Base-by-base conservation (phyloP, 2,888 invertebrate genomes). In the Eustalomyia histrio region DNA sequence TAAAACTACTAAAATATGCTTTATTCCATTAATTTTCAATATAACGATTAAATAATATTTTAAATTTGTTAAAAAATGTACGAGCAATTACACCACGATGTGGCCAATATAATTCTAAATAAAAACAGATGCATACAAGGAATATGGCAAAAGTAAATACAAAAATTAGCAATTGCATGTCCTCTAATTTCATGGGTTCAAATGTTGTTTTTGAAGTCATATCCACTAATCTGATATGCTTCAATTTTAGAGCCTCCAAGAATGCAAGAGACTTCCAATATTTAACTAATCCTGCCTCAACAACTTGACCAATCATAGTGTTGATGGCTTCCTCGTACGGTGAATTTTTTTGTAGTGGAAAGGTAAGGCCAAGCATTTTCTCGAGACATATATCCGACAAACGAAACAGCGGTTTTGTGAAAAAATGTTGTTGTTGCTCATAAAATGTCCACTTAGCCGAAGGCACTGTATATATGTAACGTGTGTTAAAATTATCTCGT, bases 391-490 rank as follows among this genome's bases (percentile, higher is more conserved):
- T 64, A 9, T 81, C 33, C 0, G 83, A 69, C 2, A 76, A 60
- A 8, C 84, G 84, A 61, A 83, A 84, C 8, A 81, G 12, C 6
- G 83, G 83, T 9, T 61, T 76, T 6, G 73, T 35, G 33, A 84
- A 83, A 9, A 78, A 63, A 18, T 79, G 82, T 50, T 85, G 85
- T 29, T 83, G 83, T n/a, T 84, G 79, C 21, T 80, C 33, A 24
- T 80, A 78, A 0, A 79, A 68, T 17, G 53, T 39, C 83, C 83
- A 83, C 35, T 82, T 80, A 0, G 68, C 24, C 8, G 67, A 71
- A n/a, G 80, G 80, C 16, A 85, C 83, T 17, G 82, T 65, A 58
- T 83, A 85, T 3, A 79, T 78, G 64, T 78, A 85, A 14, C 68
- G 79, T 0, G 69, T 84, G 35, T 83, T 73, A 16, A 81, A 79